Evolutionary conservation across 2,797 vertebrate species (phyloP).

Genomic region (Enteromius anoplus): DNA sequence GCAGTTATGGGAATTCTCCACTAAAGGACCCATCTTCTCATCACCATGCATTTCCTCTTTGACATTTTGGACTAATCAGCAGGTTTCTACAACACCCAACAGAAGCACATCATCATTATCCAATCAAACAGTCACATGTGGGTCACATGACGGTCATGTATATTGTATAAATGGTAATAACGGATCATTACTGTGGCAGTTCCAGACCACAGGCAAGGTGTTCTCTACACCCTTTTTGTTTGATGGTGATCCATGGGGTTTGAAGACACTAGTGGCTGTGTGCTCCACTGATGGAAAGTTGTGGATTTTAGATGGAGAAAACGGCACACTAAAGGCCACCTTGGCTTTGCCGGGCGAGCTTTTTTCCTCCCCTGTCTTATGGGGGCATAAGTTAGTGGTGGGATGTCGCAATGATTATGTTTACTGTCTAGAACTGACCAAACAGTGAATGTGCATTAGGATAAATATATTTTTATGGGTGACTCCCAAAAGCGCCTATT

Average conservation of each 20-base stretch:
- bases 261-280: slow-evolving; percentile 75
- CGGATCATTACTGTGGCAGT: slow-evolving; percentile 87
- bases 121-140: slow-evolving; percentile 80
- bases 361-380: slow-evolving; percentile 91
- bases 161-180: slow-evolving; percentile 82
- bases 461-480: background rate
- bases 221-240: slow-evolving; percentile 89
- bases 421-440: slow-evolving; percentile 86
- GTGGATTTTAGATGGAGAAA: slow-evolving; percentile 85
- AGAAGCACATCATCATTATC: slow-evolving; percentile 31
- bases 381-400: slow-evolving; percentile 79
- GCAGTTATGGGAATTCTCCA: slow-evolving; percentile 88
- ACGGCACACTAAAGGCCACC: slow-evolving; percentile 71
- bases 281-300: slow-evolving; percentile 90
- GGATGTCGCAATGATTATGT: slow-evolving; percentile 94
- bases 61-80: slow-evolving; percentile 54
- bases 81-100: background rate
- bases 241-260: slow-evolving; percentile 61
- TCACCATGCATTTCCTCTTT: slow-evolving; percentile 82
- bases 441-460: slow-evolving; percentile 1
- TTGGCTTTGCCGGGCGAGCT: slow-evolving; percentile 85
- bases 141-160: slow-evolving; percentile 88
- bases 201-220: slow-evolving; percentile 83
- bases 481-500: background rate
- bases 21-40: slow-evolving; percentile 90